These are phyloP conservation scores for Thalassaphorura encarpata DNA, from an alignment of 1,140 invertebrate species.

Conservation along the genomic window DNA sequence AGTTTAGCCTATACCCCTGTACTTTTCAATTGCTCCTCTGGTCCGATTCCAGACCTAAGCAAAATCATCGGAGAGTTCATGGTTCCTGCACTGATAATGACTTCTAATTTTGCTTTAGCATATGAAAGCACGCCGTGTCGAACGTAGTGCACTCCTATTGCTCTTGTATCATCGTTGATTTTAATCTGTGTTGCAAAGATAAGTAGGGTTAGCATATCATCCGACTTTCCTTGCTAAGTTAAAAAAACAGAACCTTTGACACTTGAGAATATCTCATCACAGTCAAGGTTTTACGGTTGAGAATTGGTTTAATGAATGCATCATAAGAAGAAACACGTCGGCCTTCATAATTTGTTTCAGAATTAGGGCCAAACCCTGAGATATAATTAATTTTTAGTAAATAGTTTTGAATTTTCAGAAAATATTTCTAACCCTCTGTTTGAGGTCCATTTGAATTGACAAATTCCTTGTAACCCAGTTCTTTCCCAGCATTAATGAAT, in stretches of 20 bases:
- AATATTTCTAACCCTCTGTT: no score
- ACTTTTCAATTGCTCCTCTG: background rate
- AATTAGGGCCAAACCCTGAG: constrained; percentile 10
- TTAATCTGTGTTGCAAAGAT: background rate
- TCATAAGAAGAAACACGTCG: background rate
- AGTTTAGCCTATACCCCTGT: background rate
- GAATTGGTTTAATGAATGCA: background rate
- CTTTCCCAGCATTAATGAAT: background rate
- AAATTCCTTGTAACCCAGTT: background rate
- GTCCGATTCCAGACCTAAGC: constrained; percentile 10
- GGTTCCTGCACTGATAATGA: constrained; percentile 6
- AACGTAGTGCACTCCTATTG: background rate
- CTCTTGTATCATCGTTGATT: background rate
- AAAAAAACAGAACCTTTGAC: no score
- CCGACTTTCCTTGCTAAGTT: no score
- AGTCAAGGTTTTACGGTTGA: constrained; percentile 9
- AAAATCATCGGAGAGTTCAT: background rate
- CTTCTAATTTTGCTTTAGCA: constrained; percentile 1
- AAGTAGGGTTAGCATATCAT: no score
- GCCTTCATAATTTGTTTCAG: constrained; percentile 7
- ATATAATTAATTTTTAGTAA: no score
- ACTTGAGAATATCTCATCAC: constrained; percentile 20
- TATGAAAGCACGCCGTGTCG: background rate
- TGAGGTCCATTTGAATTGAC: background rate
- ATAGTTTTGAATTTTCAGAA: no score